These are phyloP conservation scores for Burhinus bistriatus DNA, from an alignment of 2,113 vertebrate species.

Conservation along the genomic window DNA sequence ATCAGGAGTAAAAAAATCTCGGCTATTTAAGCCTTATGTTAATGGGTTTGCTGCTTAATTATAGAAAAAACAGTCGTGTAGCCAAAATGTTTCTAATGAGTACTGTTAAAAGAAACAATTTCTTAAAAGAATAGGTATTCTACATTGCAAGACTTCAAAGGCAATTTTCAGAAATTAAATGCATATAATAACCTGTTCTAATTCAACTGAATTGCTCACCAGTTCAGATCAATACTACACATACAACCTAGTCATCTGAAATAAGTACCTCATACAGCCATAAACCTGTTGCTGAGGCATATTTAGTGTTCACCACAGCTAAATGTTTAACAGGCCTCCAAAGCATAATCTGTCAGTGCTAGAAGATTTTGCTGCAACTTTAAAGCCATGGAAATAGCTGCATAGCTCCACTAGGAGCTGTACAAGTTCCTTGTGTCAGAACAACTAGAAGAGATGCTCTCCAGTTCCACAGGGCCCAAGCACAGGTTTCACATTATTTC, in stretches of 20 bases:
- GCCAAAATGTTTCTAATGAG: neutral
- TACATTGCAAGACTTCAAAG: neutral
- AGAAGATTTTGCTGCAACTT: conserved; percentile 42
- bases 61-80: neutral
- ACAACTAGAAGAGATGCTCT: neutral
- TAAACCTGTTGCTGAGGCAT: conserved; percentile 54
- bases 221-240: conserved; percentile 46
- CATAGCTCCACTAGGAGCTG: conserved; percentile 9
- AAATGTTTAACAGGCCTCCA: conserved; percentile 56
- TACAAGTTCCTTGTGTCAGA: neutral
- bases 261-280: conserved; percentile 16
- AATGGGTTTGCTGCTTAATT: neutral
- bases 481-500: neutral
- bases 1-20: neutral
- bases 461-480: neutral
- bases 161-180: conserved; percentile 31
- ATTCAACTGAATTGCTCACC: conserved; percentile 34
- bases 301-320: conserved; percentile 42
- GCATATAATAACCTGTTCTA: neutral
- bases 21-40: neutral
- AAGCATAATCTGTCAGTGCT: conserved; percentile 38
- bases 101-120: neutral
- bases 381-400: conserved; percentile 36
- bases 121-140: neutral
- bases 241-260: conserved; percentile 18